Base-by-base conservation (phyloP, 92 coral and sea anemone genomes). In the Pocillopora grandis region DNA sequence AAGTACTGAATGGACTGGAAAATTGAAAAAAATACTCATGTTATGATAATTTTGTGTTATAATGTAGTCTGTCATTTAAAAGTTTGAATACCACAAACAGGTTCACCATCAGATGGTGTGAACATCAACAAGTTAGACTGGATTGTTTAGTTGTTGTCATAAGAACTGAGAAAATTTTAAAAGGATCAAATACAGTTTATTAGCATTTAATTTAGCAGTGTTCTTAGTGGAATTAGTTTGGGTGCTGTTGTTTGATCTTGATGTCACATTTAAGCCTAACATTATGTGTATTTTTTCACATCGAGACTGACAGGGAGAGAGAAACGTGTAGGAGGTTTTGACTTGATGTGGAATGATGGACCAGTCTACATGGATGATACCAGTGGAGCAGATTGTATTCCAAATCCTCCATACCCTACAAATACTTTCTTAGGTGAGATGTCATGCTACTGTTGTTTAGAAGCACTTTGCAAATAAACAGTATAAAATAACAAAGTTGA, bases 261-360 rank as follows among this genome's bases (percentile, higher is more conserved):
- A 14, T 9, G 61, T 58, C 61, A 9, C 61, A 58, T 27, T 27
- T 0, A 27, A 27, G 31, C 1, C 0, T 27, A 0, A 27, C 31
- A 27, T 27, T 0, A 27, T 1, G 37, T 69, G 12, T 36, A 35
- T 5, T 74, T 10, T 74, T 10, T 55, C 13, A 74, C 77, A 65
- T 49, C 16, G 21, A 94, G 98, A 82, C 72, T 97, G 75, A 92
- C 97, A 23, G 99, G 99, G 12, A 88, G 94, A 42, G 99, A 97
- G 90, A 97, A 97, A 80, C 92, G 99, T 66, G 99, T 94, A 18
- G 99, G 99, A 65, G 98, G 98, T 12, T 97, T 94, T 80, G 99
- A 97, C 88, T 86, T 97, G 83, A 92, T 97, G 88, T 97, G 99
- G 99, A 95, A 97, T 83, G 99, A 97, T 72, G 98, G 98, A 6